Base-by-base conservation (phyloP, 1,140 invertebrate genomes). In the Pogonus chalceus region DNA sequence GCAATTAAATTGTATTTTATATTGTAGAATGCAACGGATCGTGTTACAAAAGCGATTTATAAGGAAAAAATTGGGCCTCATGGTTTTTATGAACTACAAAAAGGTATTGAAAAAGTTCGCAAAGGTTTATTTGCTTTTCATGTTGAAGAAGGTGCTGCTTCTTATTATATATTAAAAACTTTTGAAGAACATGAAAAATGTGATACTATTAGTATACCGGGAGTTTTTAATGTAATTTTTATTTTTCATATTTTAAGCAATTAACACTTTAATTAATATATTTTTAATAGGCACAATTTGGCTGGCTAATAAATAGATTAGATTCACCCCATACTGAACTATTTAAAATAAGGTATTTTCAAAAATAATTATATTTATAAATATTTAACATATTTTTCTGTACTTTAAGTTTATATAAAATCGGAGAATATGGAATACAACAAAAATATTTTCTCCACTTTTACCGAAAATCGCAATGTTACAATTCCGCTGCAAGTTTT, bases 171-270 rank as follows among this genome's bases (percentile, higher is more conserved):
- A 4, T 16, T 43, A 9, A 43, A 43, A 43, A 43, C 37, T 4
- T 43, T 43, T 43, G 3, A 43, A 12, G 37, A 43, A 43, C 37
- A 18, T 43, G 37, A 43, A 43, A 43, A 43, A 43, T 43, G 37
- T 18, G 37, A 43, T 10, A 10, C 7, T 43, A 4, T 18, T 43
- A 18, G 3, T 7, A 9, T 43, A 12, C 37, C 37, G 3, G 37
- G 37, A 12, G 18, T 43, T 12, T 12, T 43, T 43, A 3, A 18
- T 7, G 37, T 43, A 43, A 12, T 16, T 31, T 31, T 14, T 31
- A 31, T 31, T 31, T 31, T n/a, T n/a, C n/a, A n/a, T n/a, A n/a
- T n/a, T n/a, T n/a, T n/a, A n/a, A n/a, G n/a, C n/a, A n/a, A n/a
- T n/a, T n/a, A n/a, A 31, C 14, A 14, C 14, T 31, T 31, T 31